Conservation (phyloP, 2,113 vertebrate species). For the Centropus bengalensis region DNA sequence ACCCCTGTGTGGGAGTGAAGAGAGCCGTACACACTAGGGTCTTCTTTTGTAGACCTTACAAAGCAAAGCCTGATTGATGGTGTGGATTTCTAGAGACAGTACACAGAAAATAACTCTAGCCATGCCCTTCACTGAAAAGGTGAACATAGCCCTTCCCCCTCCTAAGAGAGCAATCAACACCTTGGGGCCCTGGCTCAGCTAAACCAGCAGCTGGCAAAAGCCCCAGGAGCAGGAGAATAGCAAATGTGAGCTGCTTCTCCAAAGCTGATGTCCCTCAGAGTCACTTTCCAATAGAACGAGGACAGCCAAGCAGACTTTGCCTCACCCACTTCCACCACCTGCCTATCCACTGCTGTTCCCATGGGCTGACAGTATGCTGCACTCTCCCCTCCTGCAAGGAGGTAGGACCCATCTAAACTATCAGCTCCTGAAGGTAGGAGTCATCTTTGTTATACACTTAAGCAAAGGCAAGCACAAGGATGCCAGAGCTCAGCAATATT, state of each 20-base stretch:
- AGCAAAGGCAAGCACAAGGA: neutral
- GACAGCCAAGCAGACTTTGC: neutral
- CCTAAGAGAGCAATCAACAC: neutral
- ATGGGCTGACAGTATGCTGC: neutral
- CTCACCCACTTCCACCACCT: neutral
- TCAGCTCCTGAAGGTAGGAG: neutral
- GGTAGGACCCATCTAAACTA: neutral
- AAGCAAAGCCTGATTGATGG: slow-evolving; percentile 36
- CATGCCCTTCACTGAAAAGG: slow-evolving; percentile 33
- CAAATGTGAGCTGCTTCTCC: neutral
- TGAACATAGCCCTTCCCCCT: neutral
- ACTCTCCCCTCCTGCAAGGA: neutral
- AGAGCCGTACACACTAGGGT: neutral
- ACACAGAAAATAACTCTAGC: neutral
- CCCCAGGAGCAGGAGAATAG: neutral
- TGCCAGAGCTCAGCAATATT: neutral
- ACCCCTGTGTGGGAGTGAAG: rapidly evolving
- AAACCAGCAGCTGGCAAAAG: neutral
- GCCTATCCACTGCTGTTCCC: neutral
- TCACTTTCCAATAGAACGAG: neutral
- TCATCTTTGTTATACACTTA: neutral
- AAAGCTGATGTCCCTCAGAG: neutral
- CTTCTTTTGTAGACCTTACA: slow-evolving; percentile 2
- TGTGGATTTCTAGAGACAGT: slow-evolving; percentile 21
- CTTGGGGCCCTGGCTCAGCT: neutral